Percentiles rank a stretch among this genome's conserved stretches.
Conservation (phyloP, 2,888 invertebrate genomes). For the Pediacus dermestoides region DNA sequence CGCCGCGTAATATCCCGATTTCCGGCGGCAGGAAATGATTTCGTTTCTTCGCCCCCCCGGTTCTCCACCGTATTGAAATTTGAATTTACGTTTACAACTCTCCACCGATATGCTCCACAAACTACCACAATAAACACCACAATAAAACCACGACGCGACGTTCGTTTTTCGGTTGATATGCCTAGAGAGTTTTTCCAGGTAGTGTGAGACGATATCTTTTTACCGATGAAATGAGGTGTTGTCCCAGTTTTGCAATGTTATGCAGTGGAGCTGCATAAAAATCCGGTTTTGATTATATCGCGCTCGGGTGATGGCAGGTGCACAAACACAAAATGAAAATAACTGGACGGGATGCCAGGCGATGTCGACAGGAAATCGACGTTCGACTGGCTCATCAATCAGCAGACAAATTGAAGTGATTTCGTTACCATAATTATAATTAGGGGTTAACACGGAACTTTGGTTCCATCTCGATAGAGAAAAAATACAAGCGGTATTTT, state of each 20-base stretch:
- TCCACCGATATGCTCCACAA: no score
- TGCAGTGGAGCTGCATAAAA: constrained; percentile 6
- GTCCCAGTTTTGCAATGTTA: constrained; percentile 7
- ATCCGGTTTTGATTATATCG: neutral
- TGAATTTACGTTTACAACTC: no score
- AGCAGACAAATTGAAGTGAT: constrained; percentile 2
- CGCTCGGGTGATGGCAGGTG: constrained; percentile 7
- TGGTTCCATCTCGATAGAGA: constrained; percentile 5
- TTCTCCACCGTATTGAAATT: no score
- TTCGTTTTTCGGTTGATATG: no score
- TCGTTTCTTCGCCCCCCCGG: constrained; percentile 11
- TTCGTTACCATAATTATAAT: constrained; percentile 7
- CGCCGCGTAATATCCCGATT: constrained; percentile 34
- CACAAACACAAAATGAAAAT: constrained; percentile 9
- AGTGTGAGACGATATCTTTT: no score
- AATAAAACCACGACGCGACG: no score
- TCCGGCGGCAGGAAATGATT: constrained; percentile 27
- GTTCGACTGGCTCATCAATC: constrained; percentile 10
- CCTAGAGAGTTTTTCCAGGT: no score
- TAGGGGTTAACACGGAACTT: constrained; percentile 10
- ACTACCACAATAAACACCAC: no score
- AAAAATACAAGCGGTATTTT: constrained; percentile 2
- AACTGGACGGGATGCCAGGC: constrained; percentile 7
- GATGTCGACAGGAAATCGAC: constrained; percentile 12
- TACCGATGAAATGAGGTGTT: constrained; percentile 4